Percentiles rank a stretch among this genome's conserved stretches.
Evolutionary conservation across 2,113 vertebrate genomes (phyloP).

Genomic region (Nesoenas mayeri): DNA sequence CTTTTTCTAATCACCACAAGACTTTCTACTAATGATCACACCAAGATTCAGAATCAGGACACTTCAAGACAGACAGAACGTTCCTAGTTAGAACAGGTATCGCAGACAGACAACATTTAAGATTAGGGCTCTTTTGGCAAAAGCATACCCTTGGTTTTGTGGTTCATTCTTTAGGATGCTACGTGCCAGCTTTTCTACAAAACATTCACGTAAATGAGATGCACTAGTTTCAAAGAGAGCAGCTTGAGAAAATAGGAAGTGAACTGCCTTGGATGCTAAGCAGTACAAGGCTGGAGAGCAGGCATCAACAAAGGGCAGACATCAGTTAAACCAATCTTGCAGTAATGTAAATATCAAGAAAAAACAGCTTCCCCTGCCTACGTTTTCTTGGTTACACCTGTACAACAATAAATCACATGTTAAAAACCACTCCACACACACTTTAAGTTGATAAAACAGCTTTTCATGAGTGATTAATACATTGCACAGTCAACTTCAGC

Average conservation of each 20-base stretch:
- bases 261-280: background rate
- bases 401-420: background rate
- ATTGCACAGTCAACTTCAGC: background rate
- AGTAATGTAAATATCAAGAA: background rate
- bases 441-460: background rate
- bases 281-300: background rate
- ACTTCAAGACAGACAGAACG: background rate
- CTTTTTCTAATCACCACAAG: background rate
- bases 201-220: background rate
- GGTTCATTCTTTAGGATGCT: background rate
- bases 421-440: background rate
- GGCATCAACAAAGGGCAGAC: background rate
- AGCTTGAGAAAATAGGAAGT: background rate
- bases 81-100: background rate
- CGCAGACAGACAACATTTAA: background rate
- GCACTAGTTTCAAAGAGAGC: background rate
- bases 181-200: background rate
- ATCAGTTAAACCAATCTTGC: background rate
- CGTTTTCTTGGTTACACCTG: background rate
- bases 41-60: background rate
- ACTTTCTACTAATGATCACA: background rate
- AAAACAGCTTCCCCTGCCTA: background rate
- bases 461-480: background rate
- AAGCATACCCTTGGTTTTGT: background rate
- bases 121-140: background rate